phyloP scores from a whole-genome alignment of 2,797 vertebrate species.

The Psittacula derbiana region DNA sequence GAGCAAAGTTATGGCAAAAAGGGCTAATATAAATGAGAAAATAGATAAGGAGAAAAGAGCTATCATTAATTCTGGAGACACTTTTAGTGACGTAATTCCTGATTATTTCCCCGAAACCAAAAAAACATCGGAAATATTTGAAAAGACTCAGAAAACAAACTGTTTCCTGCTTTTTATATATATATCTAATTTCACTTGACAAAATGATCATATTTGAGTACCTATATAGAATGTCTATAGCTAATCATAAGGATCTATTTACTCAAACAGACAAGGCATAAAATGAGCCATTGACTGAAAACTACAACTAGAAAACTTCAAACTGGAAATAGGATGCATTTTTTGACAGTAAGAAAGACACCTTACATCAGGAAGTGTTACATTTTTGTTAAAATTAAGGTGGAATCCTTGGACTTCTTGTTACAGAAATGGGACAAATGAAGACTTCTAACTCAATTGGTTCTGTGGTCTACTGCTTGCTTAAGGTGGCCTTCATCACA shows the following conservation, averaged over 20 bases:
- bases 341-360: neutral
- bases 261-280: neutral
- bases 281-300: neutral
- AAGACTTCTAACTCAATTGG: neutral
- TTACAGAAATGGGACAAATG: neutral
- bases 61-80: neutral
- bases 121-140: neutral
- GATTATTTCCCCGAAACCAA: neutral
- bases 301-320: neutral
- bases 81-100: neutral
- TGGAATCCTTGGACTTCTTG: neutral
- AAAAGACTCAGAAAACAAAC: neutral
- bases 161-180: neutral
- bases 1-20: neutral
- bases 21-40: neutral
- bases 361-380: neutral
- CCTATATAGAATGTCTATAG: neutral
- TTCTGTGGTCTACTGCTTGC: neutral
- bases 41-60: neutral
- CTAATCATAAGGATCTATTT: neutral
- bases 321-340: neutral
- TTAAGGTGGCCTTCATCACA: neutral
- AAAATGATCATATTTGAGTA: neutral
- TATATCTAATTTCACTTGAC: neutral
- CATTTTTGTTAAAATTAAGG: neutral